Evolutionary conservation across 2,888 invertebrate species (phyloP), one percentile per base, ranked within the genome.

Genomic region (Tryphoninae sp.): DNA sequence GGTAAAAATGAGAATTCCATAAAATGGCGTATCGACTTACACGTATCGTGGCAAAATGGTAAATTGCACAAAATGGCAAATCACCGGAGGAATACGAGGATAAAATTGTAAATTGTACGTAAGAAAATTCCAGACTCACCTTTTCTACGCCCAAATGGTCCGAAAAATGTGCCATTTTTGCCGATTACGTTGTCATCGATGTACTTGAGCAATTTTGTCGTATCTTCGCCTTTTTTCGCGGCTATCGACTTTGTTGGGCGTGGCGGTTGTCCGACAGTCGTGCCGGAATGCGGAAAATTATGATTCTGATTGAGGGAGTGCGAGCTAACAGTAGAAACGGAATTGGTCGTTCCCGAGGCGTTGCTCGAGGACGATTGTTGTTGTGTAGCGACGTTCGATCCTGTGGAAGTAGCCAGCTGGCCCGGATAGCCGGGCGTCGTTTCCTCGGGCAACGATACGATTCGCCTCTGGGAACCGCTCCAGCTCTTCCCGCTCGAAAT

Each of bases 131-230:
- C 6, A 16, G 1, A 88, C 92, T 93, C 92, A 96, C 96, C 96
- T 95, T 96, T 96, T 89, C 97, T 93, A 78, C 96, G 93, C 83
- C 97, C 97, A 89, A 95, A 97, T 11, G 97, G 97, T 72, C 97
- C 96, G 87, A 95, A 94, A 91, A 97, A 97, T 26, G 95, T 95
- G 87, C 95, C 95, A 86, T 95, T 95, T 90, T 95, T 96, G 76
- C 97, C 97, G 88, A 97, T 95, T 85, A 97, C 93, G 92, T 95
- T 97, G 84, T 96, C 95, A 88, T 96, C 96, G 85, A 97, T 96
- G 90, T 96, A 96, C 90, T 95, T 95, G 85, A 96, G 93, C 86
- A 97, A 92, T 90, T 96, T 96, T 62, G 93, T 93, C 42, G 94
- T 94, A 88, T 96, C 96, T 89, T 96, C 95, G 85, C 92, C 93